Evolutionary conservation across 2,888 invertebrate species (phyloP), one percentile per base, ranked within the genome.

Genomic region (Caenorhabditis drosophilae): DNA sequence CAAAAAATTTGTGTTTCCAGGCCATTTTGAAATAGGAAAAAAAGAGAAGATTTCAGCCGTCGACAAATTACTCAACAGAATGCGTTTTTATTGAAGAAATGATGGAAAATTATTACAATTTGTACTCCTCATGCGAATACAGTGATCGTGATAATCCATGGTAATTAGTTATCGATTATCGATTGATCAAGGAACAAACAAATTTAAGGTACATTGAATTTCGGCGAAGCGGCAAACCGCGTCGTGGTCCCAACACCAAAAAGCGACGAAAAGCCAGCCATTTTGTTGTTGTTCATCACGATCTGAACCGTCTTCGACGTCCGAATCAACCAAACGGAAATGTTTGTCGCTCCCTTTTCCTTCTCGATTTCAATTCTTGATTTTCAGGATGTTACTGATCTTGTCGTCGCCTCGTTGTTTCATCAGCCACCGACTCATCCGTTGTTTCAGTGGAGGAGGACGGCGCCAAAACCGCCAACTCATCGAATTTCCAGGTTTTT

Each of bases 61-160:
- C 67, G 7, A 56, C 64, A 2, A 70, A 79, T 38, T 80, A 74
- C 52, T 74, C 78, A 18, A 66, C 76, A 12, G 83, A 84, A 45
- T 84, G 84, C 46, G 78, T 82, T 25, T 84, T 84, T 45, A 56
- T 79, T 58, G 84, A 84, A 53, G 78, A 78, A 54, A 83, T 83
- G 83, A 75, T 82, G 58, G 79, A 82, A 47, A 83, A 83, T 64
- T 83, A 80, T 59, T 84, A 81, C 73, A 84, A 83, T 57, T 67
- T 82, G 11, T 84, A 84, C 55, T 74, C 84, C 11, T 82, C 81
- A 6, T 84, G 83, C 62, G 67, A 70, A 11, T 76, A 83, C 49
- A 79, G 80, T 11, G 44, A 49, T 7, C 42, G 57, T 11, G 46
- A 59, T 26, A 57, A 60, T 51, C 71, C 73, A 15, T 76, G 80